phyloP scores from a whole-genome alignment of 2,113 vertebrate species.

The Marmota monax region DNA sequence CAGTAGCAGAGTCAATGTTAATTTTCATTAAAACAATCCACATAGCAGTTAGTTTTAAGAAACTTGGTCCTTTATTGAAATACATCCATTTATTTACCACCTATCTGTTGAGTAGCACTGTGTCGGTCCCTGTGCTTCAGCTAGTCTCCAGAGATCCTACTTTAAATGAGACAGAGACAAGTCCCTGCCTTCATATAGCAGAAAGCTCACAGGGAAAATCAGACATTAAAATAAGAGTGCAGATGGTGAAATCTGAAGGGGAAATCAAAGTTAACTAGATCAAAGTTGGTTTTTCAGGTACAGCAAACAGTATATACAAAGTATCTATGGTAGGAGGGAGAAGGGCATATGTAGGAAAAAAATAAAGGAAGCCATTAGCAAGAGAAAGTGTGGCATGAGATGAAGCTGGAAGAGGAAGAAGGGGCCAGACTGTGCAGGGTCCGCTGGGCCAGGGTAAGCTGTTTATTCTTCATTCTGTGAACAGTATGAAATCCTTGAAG shows the following conservation, averaged over 20 bases:
- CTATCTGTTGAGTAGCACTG: conserved; percentile 1
- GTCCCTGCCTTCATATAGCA: neutral
- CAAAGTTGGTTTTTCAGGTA: neutral
- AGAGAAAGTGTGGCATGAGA: neutral
- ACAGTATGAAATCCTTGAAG: conserved; percentile 33
- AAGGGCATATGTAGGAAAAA: neutral
- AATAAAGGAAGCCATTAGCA: conserved; percentile 31
- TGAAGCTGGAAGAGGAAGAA: neutral
- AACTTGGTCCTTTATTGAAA: conserved; percentile 33
- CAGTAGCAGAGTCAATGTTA: neutral
- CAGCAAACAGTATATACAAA: neutral
- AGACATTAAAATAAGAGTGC: neutral
- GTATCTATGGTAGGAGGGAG: neutral
- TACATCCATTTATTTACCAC: conserved; percentile 17
- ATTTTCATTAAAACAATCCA: conserved; percentile 56
- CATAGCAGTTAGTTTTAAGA: conserved; percentile 20
- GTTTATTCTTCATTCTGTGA: conserved; percentile 14
- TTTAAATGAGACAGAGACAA: conserved; percentile 43
- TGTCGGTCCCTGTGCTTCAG: neutral
- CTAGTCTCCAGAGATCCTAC: neutral
- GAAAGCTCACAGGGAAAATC: conserved; percentile 35
- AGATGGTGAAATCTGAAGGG: neutral
- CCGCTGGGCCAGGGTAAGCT: neutral
- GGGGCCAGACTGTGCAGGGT: neutral
- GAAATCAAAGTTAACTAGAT: conserved; percentile 11